These are phyloP conservation scores for Eurytoma californica DNA, from an alignment of 2,888 invertebrate species.

Conservation along the genomic window DNA sequence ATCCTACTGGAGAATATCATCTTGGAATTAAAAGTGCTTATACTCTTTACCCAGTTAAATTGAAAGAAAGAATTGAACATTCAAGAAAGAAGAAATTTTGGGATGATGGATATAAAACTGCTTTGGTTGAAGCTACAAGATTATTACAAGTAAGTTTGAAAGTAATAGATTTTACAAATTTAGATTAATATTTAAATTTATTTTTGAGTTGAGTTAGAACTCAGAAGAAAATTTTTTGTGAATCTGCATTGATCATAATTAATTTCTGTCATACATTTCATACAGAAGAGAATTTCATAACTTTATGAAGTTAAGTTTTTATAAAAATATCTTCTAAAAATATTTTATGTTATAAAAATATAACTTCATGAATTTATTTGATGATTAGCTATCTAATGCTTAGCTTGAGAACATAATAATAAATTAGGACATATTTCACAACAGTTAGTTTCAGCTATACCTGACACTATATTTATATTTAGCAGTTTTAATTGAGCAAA, in stretches of 20 bases:
- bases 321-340: constrained; percentile 7
- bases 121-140: constrained; percentile 86
- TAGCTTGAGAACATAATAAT: constrained; percentile 52
- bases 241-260: too few relatives aligned
- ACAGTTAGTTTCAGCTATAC: constrained; percentile 62
- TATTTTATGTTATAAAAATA: constrained; percentile 20
- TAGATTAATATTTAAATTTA: too few relatives aligned
- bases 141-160: constrained; percentile 77
- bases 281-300: background rate
- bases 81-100: constrained; percentile 87
- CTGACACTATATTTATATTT: constrained; percentile 72
- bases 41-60: constrained; percentile 89
- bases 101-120: constrained; percentile 89
- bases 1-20: constrained; percentile 89
- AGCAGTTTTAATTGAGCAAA: constrained; percentile 68
- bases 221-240: too few relatives aligned
- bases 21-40: constrained; percentile 91
- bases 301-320: background rate
- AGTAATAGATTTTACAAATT: background rate
- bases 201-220: too few relatives aligned
- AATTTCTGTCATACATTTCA: background rate
- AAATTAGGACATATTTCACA: constrained; percentile 70
- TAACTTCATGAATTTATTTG: constrained; percentile 3
- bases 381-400: constrained; percentile 28
- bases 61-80: constrained; percentile 87